A percentile compares a stretch with the other conserved stretches of the same genome.
Evolutionary conservation across 1,140 invertebrate species (phyloP).

Genomic region (Heliconius himera): DNA sequence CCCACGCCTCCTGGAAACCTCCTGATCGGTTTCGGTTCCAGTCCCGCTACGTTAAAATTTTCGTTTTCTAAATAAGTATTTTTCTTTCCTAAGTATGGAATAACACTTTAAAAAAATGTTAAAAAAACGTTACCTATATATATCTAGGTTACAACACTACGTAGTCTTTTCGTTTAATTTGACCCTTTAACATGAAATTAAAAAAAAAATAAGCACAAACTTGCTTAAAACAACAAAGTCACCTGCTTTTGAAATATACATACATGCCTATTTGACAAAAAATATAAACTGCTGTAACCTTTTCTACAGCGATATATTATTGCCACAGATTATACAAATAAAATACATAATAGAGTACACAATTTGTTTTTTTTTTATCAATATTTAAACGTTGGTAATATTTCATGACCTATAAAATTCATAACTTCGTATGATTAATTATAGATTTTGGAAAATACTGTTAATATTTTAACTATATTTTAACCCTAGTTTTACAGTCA

Average conservation of each 20-base stretch:
- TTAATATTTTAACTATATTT: too few species aligned
- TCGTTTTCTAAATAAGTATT: too few species aligned
- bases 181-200: not conserved
- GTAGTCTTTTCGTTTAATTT: not conserved
- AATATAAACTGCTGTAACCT: not conserved
- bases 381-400: not conserved
- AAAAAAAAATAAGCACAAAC: not conserved
- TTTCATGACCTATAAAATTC: slow-evolving; percentile 1
- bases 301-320: not conserved
- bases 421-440: not conserved
- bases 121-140: not conserved
- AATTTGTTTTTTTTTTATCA: not conserved
- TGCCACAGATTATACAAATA: not conserved
- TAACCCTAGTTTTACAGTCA: too few species aligned
- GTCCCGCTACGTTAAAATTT: too few species aligned
- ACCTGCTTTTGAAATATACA: not conserved
- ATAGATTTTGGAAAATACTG: too few species aligned
- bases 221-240: not conserved
- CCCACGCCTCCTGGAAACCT: too few species aligned
- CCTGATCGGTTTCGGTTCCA: too few species aligned
- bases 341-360: not conserved
- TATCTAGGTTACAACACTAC: too few species aligned
- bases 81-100: too few species aligned
- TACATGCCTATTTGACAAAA: not conserved
- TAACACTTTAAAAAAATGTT: too few species aligned